A percentile compares a stretch with the other conserved stretches of the same genome.
phyloP scores from a whole-genome alignment of 2,797 vertebrate species.

The Myotis myotis region DNA sequence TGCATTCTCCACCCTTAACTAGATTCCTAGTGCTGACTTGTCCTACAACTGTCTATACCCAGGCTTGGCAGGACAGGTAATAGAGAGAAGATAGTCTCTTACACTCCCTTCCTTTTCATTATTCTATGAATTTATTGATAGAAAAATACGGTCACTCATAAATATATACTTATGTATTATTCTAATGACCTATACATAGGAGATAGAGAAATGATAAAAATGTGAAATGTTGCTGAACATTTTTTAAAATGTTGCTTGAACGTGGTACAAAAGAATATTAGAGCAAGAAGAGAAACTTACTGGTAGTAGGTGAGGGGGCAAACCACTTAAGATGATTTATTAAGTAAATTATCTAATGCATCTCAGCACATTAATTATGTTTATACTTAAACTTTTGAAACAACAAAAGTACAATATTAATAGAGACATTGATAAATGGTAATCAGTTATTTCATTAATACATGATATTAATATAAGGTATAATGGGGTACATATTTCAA shows the following conservation, averaged over 20 bases:
- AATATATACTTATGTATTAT: not conserved
- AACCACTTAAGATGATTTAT: constrained; percentile 54
- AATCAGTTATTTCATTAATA: constrained; percentile 43
- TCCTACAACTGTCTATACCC: not conserved
- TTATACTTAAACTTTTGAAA: constrained; percentile 13
- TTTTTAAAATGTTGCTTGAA: not conserved
- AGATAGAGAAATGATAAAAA: constrained; percentile 14
- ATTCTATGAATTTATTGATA: not conserved
- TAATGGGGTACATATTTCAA: constrained; percentile 41
- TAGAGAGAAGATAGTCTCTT: not conserved
- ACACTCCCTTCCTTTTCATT: not conserved
- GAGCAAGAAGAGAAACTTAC: constrained; percentile 8
- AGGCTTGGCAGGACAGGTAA: not conserved
- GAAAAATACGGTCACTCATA: not conserved
- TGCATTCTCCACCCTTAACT: not conserved
- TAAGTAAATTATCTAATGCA: constrained; percentile 38
- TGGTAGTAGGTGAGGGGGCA: not conserved
- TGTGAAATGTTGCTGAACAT: not conserved
- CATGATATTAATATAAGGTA: not conserved
- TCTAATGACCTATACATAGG: not conserved
- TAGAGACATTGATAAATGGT: not conserved
- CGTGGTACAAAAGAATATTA: constrained; percentile 13
- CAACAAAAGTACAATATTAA: constrained; percentile 37
- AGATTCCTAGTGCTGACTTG: not conserved
- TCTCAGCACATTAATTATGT: constrained; percentile 38